Conservation (phyloP, 2,113 vertebrate species). For the Microcebus tavaratra region DNA sequence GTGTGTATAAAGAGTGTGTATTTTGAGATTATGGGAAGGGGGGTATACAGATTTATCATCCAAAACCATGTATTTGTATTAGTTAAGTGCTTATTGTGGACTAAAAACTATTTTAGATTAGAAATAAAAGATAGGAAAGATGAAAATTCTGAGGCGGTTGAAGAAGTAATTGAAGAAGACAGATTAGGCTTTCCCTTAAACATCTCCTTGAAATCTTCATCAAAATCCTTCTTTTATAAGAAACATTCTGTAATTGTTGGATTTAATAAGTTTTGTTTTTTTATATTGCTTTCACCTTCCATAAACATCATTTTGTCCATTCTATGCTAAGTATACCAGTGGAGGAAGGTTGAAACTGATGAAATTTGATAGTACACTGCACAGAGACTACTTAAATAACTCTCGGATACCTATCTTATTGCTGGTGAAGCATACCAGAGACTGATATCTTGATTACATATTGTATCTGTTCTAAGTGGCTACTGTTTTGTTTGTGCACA, state of each 20-base stretch:
- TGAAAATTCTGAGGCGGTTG: not conserved
- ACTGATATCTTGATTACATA: conserved; percentile 91
- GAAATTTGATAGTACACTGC: conserved; percentile 93
- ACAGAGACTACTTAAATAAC: conserved; percentile 92
- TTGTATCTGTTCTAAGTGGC: conserved; percentile 93
- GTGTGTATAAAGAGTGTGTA: not conserved
- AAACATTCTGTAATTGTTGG: conserved; percentile 92
- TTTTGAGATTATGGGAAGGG: not conserved
- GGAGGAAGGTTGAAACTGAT: conserved; percentile 89
- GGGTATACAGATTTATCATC: not conserved
- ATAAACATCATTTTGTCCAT: conserved; percentile 94
- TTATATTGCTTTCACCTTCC: conserved; percentile 91
- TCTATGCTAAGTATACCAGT: conserved; percentile 91
- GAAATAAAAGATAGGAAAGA: not conserved
- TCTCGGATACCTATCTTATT: conserved; percentile 92
- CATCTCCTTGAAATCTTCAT: conserved; percentile 89
- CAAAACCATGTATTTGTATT: not conserved
- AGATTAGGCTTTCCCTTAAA: conserved; percentile 68
- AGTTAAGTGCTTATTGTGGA: not conserved
- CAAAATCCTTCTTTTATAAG: conserved; percentile 90
- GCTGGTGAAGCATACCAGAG: conserved; percentile 92
- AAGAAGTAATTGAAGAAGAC: not conserved
- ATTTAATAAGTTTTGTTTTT: conserved; percentile 90
- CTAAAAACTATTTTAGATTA: not conserved
- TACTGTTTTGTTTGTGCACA: conserved; percentile 91